Evolutionary conservation across 1,140 invertebrate genomes (phyloP), one percentile per base, ranked within the genome.

Genomic region (Philotrypesis tridentata): DNA sequence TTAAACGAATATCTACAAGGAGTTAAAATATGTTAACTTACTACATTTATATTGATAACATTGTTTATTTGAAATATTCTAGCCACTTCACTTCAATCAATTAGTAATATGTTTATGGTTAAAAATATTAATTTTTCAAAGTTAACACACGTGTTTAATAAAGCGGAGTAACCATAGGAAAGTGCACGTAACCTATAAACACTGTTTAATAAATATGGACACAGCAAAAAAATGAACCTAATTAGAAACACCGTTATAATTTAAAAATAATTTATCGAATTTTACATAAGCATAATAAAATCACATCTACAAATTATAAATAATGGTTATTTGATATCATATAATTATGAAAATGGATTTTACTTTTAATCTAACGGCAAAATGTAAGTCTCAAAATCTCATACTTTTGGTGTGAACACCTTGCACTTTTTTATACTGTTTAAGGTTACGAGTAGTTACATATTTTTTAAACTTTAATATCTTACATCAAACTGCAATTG

Each of bases 161-260:
- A 60, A 60, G 14, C 4, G 48, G 48, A 60, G 12, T 12, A 12
- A n/a, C 21, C 48, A n/a, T 37, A 37, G 12, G 21, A 60, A 60
- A 4, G 48, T 60, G 48, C 14, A 2, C 5, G 48, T 60, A 60
- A 60, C 48, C 12, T 60, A n/a, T 60, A 60, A 60, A 60, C 48
- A 60, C 48, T 60, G 48, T 60, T 60, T 60, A 60, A 60, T 60
- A 60, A 60, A 60, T 60, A 12, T 60, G 48, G 48, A 60, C 48
- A 60, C 48, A 2, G 14, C 48, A 60, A 60, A 60, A 60, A 60
- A 60, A 60, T 60, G 48, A 4, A 60, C 48, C 4, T 17, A 60
- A 6, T n/a, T 6, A 60, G 48, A 60, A 60, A 60, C 48, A 60
- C 48, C 4, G 48, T 6, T 60, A 6, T 6, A 60, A 60, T 60